Conservation (phyloP, 2,888 invertebrate genomes). For the Pinctada fucata region DNA sequence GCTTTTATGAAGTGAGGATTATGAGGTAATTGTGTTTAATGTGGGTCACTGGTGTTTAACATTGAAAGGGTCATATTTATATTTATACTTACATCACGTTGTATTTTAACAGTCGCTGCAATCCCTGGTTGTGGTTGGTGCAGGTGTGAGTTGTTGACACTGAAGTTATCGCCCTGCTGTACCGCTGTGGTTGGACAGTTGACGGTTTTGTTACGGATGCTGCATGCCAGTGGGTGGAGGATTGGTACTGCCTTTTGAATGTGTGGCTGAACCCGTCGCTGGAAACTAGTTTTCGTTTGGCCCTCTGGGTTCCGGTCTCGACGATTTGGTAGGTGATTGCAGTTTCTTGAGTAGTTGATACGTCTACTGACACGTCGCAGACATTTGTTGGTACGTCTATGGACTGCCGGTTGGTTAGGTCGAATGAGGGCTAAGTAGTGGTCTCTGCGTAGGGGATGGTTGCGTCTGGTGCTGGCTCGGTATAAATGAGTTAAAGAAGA, state of each 20-base stretch:
- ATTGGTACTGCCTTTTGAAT: background rate
- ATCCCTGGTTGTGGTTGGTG: background rate
- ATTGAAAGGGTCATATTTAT: background rate
- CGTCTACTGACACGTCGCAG: background rate
- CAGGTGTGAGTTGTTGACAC: background rate
- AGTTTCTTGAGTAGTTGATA: background rate
- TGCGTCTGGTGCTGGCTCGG: too few relatives aligned
- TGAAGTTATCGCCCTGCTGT: background rate
- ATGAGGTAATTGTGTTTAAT: background rate
- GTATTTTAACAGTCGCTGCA: background rate
- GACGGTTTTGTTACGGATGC: background rate
- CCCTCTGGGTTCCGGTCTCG: background rate
- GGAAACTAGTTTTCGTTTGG: background rate
- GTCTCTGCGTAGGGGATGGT: too few relatives aligned
- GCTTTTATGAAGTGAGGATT: too few relatives aligned
- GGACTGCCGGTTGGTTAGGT: background rate
- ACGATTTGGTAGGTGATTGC: background rate
- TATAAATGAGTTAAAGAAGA: too few relatives aligned
- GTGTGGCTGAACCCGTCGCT: background rate
- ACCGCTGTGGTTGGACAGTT: background rate
- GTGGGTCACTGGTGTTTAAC: too few relatives aligned
- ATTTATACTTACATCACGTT: background rate
- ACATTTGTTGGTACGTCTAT: background rate
- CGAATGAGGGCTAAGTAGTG: too few relatives aligned
- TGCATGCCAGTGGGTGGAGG: background rate